A percentile compares a stretch with the other conserved stretches of the same genome.
These are phyloP conservation scores for Pissodes strobi DNA, from an alignment of 1,140 invertebrate species.

Conservation along the genomic window DNA sequence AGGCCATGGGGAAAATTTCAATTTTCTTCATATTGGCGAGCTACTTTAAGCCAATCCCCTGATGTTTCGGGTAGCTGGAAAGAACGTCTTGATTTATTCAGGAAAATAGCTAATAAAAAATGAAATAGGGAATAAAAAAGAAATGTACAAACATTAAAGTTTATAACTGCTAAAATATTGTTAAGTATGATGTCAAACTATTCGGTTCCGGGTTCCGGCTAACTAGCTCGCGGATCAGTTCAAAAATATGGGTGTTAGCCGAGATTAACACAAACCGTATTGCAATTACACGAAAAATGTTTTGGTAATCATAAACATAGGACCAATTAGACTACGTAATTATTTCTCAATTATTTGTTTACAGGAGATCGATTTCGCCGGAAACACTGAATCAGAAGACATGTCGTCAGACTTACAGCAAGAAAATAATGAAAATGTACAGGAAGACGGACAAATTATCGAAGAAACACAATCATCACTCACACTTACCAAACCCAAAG, in stretches of 20 bases:
- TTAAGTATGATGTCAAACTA: no score
- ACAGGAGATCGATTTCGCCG: background rate
- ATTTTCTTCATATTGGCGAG: background rate
- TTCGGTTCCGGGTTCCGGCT: no score
- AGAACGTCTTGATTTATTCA: no score
- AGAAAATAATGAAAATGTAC: background rate
- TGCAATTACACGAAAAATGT: background rate
- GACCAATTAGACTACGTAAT: background rate
- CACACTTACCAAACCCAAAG: background rate
- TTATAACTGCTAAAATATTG: no score
- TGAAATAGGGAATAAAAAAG: no score
- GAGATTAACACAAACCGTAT: background rate
- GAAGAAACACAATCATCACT: background rate
- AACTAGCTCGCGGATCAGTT: no score
- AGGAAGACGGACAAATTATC: background rate
- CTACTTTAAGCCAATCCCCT: background rate
- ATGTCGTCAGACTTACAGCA: background rate
- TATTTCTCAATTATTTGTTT: background rate
- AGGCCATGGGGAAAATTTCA: no score
- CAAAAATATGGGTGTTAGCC: no score
- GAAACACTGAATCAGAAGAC: background rate
- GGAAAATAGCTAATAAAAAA: no score
- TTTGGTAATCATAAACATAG: background rate
- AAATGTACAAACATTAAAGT: no score
- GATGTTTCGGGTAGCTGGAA: no score